Conservation (phyloP, 1,140 invertebrate genomes). For the Paralvinella palmiformis region DNA sequence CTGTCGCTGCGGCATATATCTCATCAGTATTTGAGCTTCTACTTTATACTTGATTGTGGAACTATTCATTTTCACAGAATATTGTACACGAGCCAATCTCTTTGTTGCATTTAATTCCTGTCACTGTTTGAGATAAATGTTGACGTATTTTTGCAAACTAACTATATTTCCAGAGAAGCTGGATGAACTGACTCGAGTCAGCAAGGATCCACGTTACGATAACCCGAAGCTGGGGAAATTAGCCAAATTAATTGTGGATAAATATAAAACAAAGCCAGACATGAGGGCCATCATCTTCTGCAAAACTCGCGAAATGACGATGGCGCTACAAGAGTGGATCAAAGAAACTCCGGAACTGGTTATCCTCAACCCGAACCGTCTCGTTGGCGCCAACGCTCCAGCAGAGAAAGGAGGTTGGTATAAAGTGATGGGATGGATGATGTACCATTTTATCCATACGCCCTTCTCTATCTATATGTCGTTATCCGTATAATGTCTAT, state of each 20-base stretch:
- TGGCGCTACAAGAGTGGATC: conserved; percentile 31
- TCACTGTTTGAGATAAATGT: too few species aligned
- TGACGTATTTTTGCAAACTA: too few species aligned
- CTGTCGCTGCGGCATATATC: too few species aligned
- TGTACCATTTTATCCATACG: too few species aligned
- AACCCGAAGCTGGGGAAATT: conserved; percentile 33
- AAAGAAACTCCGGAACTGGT: conserved; percentile 23
- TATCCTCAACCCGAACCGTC: conserved; percentile 25
- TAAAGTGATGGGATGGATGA: too few species aligned
- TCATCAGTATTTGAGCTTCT: too few species aligned
- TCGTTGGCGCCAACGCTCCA: conserved; percentile 29
- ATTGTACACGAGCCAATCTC: too few species aligned
- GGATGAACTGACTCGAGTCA: conserved; percentile 17
- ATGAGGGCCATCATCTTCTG: conserved; percentile 33
- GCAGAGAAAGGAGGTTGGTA: conserved; percentile 30
- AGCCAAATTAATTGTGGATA: conserved; percentile 21
- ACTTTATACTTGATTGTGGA: too few species aligned
- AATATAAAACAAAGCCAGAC: conserved; percentile 24
- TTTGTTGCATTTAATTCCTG: too few species aligned
- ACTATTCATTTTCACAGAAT: too few species aligned
- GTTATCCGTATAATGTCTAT: too few species aligned
- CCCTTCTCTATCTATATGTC: too few species aligned
- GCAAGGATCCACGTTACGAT: conserved; percentile 7
- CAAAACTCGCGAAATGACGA: conserved; percentile 31
- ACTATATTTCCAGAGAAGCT: conserved; percentile 25